Evolutionary conservation across 2,888 invertebrate species (phyloP), one percentile per base, ranked within the genome.

Genomic region (Muschampia plurimacula): DNA sequence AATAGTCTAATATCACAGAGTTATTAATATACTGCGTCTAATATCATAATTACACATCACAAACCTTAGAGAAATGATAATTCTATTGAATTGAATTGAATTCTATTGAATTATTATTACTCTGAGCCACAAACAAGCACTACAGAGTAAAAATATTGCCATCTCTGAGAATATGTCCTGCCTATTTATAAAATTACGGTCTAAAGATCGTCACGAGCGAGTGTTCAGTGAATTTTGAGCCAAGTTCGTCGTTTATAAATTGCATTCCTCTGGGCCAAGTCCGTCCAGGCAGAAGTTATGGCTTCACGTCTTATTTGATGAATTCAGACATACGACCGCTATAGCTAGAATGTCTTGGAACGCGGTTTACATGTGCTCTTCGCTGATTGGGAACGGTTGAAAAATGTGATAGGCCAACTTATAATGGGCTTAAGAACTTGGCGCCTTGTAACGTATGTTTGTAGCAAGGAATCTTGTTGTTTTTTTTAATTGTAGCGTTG

Each of bases 221-320:
- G 78, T 82, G 84, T 83, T 82, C 79, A 84, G 81, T 85, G 85
- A 89, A 89, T 90, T 90, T 89, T 83, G 83, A 86, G 84, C 86
- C 86, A 84, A 88, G 86, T 85, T 86, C 82, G 86, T 85, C 86
- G 85, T 82, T 84, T 88, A 90, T 84, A 90, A 90, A 92, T 90
- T 85, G 86, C 90, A 92, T 92, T 90, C 89, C 88, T 82, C 81
- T 84, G 77, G 86, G 86, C 80, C 79, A 82, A 82, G 83, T 84
- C 83, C 77, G 79, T 81, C 81, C 76, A 41, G 41, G 80, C 74
- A 78, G 77, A 89, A 92, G 82, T 87, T 92, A 92, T 91, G 78
- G 89, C 85, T 81, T 81, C 80, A 81, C 81, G 87, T 90, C 87
- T 79, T 83, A 80, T 87, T 89, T 89, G 91, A 91, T 90, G 88